Conservation (phyloP, 2,888 invertebrate species). For the Synergus gifuensis region DNA sequence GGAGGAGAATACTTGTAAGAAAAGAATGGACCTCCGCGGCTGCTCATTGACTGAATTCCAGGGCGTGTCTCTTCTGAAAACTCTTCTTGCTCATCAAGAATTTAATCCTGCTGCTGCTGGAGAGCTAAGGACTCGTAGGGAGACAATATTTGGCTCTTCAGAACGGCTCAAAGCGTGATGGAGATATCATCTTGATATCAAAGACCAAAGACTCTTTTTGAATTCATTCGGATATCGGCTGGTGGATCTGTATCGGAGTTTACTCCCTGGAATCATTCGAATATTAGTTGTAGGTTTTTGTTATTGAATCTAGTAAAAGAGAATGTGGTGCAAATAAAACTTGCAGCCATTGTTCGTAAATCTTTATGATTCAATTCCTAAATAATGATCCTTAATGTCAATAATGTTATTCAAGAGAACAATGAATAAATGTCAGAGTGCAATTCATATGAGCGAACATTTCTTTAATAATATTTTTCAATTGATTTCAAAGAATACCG, state of each 20-base stretch:
- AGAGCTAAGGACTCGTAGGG: not conserved
- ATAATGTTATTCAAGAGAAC: no score
- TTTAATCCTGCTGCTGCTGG: conserved; percentile 31
- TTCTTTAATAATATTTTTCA: no score
- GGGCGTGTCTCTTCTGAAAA: conserved; percentile 50
- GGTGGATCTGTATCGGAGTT: not conserved
- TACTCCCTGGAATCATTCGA: not conserved
- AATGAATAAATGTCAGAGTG: no score
- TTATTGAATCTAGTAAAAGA: no score
- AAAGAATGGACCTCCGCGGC: conserved; percentile 26
- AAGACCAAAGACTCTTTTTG: not conserved
- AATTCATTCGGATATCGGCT: not conserved
- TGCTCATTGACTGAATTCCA: conserved; percentile 58
- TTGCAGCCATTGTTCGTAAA: no score
- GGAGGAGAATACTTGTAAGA: conserved; percentile 46
- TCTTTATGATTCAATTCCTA: no score
- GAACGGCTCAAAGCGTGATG: not conserved
- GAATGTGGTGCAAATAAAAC: no score
- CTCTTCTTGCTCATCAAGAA: conserved; percentile 41
- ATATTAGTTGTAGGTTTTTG: no score
- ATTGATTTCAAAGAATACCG: no score
- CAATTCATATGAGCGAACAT: no score
- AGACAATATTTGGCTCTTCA: not conserved
- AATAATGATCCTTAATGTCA: no score
- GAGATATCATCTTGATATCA: conserved; percentile 27